These are phyloP conservation scores for Cybosia mesomella DNA, from an alignment of 2,888 invertebrate species.

Conservation along the genomic window DNA sequence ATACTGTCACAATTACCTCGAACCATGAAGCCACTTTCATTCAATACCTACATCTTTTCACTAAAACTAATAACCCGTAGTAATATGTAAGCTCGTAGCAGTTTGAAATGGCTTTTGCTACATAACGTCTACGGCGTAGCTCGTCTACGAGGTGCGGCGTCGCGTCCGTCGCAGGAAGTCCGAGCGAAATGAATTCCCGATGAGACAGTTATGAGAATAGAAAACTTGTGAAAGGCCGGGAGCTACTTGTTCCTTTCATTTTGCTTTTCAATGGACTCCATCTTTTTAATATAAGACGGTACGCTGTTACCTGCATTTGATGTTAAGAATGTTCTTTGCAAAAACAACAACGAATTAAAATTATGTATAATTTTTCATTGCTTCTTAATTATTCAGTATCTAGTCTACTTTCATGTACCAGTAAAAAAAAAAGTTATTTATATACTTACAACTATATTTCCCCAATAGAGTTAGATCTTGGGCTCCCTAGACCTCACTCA, in stretches of 20 bases:
- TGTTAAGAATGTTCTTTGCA: not conserved
- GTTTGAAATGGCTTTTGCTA: constrained; percentile 17
- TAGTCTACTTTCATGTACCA: too few relatives aligned
- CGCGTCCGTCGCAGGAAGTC: constrained; percentile 16
- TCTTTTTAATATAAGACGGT: constrained; percentile 21
- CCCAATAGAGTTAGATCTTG: too few relatives aligned
- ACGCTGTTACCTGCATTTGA: constrained; percentile 14
- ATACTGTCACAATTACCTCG: not conserved
- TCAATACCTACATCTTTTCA: constrained; percentile 10
- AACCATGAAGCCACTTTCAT: constrained; percentile 8
- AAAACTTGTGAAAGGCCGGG: constrained; percentile 23
- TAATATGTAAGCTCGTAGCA: constrained; percentile 21
- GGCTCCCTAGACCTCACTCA: too few relatives aligned
- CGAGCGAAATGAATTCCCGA: constrained; percentile 41
- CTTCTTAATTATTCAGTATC: not conserved
- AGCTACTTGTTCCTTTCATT: constrained; percentile 13
- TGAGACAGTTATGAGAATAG: constrained; percentile 30
- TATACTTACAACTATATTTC: not conserved
- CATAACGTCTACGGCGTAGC: constrained; percentile 33
- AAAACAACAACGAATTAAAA: not conserved
- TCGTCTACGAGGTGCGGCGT: constrained; percentile 21
- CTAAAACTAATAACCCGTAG: constrained; percentile 18
- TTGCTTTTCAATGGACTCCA: constrained; percentile 14
- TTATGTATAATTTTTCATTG: not conserved
- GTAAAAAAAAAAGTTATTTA: too few relatives aligned